phyloP scores from a whole-genome alignment of 1,140 invertebrate species.

The Drosophila kanapiae region DNA sequence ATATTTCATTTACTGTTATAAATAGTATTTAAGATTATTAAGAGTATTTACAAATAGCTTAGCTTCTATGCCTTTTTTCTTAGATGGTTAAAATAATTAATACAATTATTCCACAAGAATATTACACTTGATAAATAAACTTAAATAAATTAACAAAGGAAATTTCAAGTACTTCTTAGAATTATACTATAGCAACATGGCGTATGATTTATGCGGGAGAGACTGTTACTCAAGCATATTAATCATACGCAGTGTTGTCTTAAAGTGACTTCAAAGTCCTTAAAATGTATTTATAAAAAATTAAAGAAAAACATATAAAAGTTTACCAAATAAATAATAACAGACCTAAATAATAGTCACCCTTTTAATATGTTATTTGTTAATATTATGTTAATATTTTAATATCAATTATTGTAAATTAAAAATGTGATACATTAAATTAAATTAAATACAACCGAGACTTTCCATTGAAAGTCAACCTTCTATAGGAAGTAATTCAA shows the following conservation, averaged over 20 bases:
- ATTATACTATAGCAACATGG: not conserved
- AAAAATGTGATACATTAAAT: too few species aligned
- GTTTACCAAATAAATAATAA: not conserved
- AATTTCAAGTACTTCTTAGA: not conserved
- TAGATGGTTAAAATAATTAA: too few species aligned
- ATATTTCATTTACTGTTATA: not conserved
- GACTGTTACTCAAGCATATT: not conserved
- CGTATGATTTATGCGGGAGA: not conserved
- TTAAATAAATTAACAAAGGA: not conserved
- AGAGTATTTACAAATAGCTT: too few species aligned
- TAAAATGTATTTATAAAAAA: not conserved
- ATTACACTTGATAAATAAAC: not conserved
- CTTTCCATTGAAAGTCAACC: too few species aligned
- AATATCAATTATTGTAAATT: too few species aligned
- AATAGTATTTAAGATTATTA: too few species aligned
- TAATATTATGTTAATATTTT: too few species aligned
- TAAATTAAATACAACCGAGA: too few species aligned
- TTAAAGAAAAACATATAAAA: not conserved
- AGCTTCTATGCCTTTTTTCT: too few species aligned
- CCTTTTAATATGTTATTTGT: too few species aligned
- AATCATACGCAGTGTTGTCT: not conserved
- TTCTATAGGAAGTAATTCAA: too few species aligned
- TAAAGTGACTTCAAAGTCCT: not conserved
- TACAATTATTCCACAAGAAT: too few species aligned
- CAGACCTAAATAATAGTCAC: not conserved